Evolutionary conservation across 2,797 vertebrate species (phyloP), one percentile per base, ranked within the genome.

Genomic region (Micrastur ruficollis): DNA sequence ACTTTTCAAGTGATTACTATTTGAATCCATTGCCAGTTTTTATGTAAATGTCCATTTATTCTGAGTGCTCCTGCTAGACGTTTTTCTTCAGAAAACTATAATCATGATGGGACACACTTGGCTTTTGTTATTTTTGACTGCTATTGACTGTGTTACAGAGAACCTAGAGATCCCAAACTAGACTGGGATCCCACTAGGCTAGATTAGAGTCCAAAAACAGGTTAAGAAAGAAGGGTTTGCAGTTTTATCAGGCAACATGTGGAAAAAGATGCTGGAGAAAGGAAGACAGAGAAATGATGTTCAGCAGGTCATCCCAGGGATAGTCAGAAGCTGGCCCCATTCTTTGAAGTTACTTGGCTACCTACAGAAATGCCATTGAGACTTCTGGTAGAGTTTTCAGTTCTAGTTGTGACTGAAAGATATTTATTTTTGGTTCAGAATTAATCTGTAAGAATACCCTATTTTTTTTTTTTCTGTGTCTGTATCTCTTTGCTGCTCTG

Each of bases 81-180:
- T 49, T 65, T 84, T 18, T 66, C 29, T 85, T 85, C 46, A 83
- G 49, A 74, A 71, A 76, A 53, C 16, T 36, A 0, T 26, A 50
- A 49, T 16, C 0, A 0, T 6, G 11, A 14, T 0, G 0, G 18
- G 18, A 56, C 21, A 34, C 3, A 11, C 56, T 31, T 73, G 0
- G 0, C 25, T 75, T 63, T 44, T 70, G 8, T 68, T 78, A 29
- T 59, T 94, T 87, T 81, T 75, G 18, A 44, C 44, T 53, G 26
- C 21, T 50, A 36, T 58, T 89, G 49, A 7, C 80, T 67, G 32
- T 71, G 17, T 47, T 89, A 67, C 13, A 46, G 70, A n/a, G 49
- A 71, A 61, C 8, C 13, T 36, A 73, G 49, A 71, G 22, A 52
- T 5, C 27, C 26, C 16, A 58, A 52, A 55, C 12, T 67, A 58